These are phyloP conservation scores for Bubo scandiacus DNA, from an alignment of 2,113 vertebrate species.

Conservation along the genomic window DNA sequence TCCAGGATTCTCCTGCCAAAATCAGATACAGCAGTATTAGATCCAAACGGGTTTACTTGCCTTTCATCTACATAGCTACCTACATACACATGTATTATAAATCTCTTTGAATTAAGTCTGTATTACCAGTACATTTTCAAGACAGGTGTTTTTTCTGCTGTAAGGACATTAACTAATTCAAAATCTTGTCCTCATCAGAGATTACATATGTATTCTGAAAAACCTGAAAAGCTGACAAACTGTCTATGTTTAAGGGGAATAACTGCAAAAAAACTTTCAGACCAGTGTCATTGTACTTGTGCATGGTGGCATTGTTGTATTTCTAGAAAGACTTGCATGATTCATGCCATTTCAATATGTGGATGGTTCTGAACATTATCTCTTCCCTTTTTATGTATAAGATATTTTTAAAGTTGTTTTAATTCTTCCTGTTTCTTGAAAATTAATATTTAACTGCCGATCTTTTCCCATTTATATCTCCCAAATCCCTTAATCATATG, in stretches of 20 bases:
- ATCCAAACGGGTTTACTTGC: background rate
- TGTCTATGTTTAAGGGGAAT: background rate
- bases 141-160: background rate
- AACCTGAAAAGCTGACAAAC: background rate
- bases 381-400: background rate
- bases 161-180: background rate
- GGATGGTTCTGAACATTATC: background rate
- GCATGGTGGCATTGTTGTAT: accelerated
- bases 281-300: background rate
- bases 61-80: background rate
- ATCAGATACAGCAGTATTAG: background rate
- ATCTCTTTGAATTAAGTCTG: background rate
- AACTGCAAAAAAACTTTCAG: background rate
- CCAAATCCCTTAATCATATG: background rate
- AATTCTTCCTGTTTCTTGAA: background rate
- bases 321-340: background rate
- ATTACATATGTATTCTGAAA: background rate
- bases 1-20: slow-evolving; percentile 4
- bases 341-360: background rate
- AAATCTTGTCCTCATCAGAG: background rate
- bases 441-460: background rate
- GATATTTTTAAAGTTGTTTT: background rate
- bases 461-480: background rate
- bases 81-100: background rate
- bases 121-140: background rate